A percentile compares a stretch with the other conserved stretches of the same genome.
Conservation (phyloP, 2,113 vertebrate species). For the Marcusenius ussheri region DNA sequence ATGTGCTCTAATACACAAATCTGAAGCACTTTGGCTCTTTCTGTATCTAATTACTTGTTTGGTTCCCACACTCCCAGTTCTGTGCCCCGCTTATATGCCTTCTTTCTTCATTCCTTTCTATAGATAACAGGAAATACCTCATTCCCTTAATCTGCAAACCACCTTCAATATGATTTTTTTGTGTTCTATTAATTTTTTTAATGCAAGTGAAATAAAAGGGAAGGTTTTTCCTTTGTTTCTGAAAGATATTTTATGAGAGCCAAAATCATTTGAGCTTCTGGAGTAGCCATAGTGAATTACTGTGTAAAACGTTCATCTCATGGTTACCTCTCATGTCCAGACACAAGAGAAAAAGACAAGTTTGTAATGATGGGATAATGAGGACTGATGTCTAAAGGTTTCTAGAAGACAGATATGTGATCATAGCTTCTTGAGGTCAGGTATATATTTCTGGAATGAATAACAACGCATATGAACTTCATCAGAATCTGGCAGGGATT, state of each 20-base stretch:
- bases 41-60: not conserved
- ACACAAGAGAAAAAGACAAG: not conserved
- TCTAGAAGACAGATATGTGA: not conserved
- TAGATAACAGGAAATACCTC: not conserved
- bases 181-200: constrained; percentile 28
- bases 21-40: constrained; percentile 23
- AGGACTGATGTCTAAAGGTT: not conserved
- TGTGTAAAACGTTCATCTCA: not conserved
- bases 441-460: not conserved
- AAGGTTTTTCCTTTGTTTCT: not conserved
- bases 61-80: not conserved
- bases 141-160: not conserved
- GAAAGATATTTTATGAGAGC: not conserved
- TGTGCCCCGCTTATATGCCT: not conserved
- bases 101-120: not conserved
- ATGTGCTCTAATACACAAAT: constrained; percentile 25
- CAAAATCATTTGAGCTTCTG: not conserved
- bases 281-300: not conserved
- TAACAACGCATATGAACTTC: not conserved
- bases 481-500: not conserved
- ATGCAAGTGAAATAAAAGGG: not conserved
- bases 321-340: not conserved
- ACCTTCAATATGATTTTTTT: constrained; percentile 26
- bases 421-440: not conserved
- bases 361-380: not conserved